phyloP scores from a whole-genome alignment of 2,888 invertebrate genomes.

The Cyclophora albipunctata region DNA sequence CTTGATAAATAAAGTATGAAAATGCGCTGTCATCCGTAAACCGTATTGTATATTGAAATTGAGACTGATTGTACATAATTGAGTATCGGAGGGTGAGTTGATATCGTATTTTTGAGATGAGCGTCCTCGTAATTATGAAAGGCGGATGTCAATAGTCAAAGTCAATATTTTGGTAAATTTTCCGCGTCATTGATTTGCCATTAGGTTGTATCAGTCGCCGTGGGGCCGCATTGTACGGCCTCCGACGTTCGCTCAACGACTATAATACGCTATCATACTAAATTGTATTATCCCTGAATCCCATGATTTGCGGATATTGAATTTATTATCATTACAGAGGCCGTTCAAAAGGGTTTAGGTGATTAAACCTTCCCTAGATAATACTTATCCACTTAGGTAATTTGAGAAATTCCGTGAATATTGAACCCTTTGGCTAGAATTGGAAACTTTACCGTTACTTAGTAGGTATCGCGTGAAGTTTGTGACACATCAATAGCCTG shows the following conservation, averaged over 20 bases:
- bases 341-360: slow-evolving; percentile 42
- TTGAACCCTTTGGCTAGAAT: slow-evolving; percentile 10
- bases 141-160: slow-evolving; percentile 17
- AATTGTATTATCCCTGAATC: slow-evolving; percentile 24
- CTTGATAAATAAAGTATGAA: no score
- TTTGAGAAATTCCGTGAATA: slow-evolving; percentile 36
- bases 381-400: slow-evolving; percentile 39
- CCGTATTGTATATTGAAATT: no score
- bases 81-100: background rate
- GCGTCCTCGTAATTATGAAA: slow-evolving; percentile 11
- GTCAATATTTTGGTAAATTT: slow-evolving; percentile 22
- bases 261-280: slow-evolving; percentile 18
- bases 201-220: slow-evolving; percentile 20
- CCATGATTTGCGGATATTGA: slow-evolving; percentile 56
- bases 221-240: slow-evolving; percentile 14
- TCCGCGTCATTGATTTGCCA: slow-evolving; percentile 22
- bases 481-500: slow-evolving; percentile 8
- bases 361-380: slow-evolving; percentile 49
- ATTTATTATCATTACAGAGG: slow-evolving; percentile 53
- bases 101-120: slow-evolving; percentile 2
- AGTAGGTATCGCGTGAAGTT: slow-evolving; percentile 9
- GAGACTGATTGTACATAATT: no score
- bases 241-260: slow-evolving; percentile 12
- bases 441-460: background rate
- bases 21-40: no score